phyloP scores from a whole-genome alignment of 1,140 invertebrate genomes.

The Semibalanus balanoides region DNA sequence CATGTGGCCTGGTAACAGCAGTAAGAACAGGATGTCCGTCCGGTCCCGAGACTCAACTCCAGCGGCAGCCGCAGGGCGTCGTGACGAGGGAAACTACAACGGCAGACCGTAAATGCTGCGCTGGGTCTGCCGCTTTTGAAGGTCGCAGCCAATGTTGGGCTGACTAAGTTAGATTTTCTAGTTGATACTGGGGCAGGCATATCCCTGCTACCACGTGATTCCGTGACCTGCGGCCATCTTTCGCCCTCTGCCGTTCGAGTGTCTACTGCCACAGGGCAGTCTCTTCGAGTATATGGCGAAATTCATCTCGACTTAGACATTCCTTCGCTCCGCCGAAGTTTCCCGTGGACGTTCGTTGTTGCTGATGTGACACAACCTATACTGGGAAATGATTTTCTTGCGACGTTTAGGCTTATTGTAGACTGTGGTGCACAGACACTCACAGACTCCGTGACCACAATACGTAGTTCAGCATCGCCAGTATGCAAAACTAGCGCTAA shows the following conservation, averaged over 20 bases:
- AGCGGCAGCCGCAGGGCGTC: not conserved
- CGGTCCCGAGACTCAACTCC: not conserved
- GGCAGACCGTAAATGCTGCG: not conserved
- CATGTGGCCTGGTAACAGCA: not conserved
- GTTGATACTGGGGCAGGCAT: not conserved
- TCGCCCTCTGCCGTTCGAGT: not conserved
- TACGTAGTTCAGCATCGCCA: not conserved
- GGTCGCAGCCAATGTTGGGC: not conserved
- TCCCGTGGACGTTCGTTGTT: slow-evolving; percentile 12
- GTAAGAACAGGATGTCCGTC: not conserved
- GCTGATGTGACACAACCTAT: slow-evolving; percentile 12
- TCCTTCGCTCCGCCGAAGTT: not conserved
- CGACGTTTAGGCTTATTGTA: slow-evolving; percentile 9
- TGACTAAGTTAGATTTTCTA: not conserved
- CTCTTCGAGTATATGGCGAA: slow-evolving; percentile 5
- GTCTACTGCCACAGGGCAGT: not conserved
- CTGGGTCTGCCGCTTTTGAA: not conserved
- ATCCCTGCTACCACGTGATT: not conserved
- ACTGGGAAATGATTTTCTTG: slow-evolving; percentile 14
- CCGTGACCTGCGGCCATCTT: not conserved
- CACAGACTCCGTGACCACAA: not conserved
- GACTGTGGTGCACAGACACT: slow-evolving; percentile 5
- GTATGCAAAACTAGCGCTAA: not conserved
- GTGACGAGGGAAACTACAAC: not conserved
- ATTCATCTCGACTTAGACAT: not conserved